These are phyloP conservation scores for Sander vitreus DNA, from an alignment of 2,113 vertebrate species.

Conservation along the genomic window DNA sequence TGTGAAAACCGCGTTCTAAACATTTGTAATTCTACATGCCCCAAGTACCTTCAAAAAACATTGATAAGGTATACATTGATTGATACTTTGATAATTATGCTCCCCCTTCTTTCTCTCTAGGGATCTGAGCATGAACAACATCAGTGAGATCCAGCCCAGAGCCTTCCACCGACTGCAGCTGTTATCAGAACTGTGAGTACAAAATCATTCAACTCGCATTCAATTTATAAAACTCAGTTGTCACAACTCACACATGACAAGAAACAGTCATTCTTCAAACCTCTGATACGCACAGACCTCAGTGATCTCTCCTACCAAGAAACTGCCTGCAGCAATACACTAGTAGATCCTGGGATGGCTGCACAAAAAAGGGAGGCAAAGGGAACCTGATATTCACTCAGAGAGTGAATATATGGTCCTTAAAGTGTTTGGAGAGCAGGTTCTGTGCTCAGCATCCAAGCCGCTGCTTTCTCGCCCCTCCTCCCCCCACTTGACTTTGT, in stretches of 20 bases:
- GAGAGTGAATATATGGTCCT: conserved; percentile 69
- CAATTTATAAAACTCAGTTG: conserved; percentile 41
- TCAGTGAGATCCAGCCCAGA: conserved; percentile 89
- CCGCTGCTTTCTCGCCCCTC: conserved; percentile 42
- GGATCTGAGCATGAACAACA: conserved; percentile 98
- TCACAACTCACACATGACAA: conserved; percentile 58
- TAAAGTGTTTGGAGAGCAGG: conserved; percentile 65
- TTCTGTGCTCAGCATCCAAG: conserved; percentile 59
- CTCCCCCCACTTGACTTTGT: conserved; percentile 26
- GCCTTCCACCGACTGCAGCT: conserved; percentile 90
- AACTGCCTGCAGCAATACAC: conserved; percentile 68
- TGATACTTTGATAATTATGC: conserved; percentile 51
- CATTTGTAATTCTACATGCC: conserved; percentile 45
- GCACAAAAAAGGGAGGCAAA: conserved; percentile 44
- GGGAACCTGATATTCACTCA: conserved; percentile 70
- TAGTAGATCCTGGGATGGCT: conserved; percentile 51
- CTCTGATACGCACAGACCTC: conserved; percentile 38
- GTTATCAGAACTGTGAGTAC: conserved; percentile 95
- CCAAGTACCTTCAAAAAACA: conserved; percentile 27
- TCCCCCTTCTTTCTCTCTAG: conserved; percentile 74
- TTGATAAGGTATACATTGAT: conserved; percentile 34
- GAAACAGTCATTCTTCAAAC: conserved; percentile 45
- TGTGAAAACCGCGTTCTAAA: conserved; percentile 49
- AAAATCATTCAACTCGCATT: conserved; percentile 48
- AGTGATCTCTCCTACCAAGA: conserved; percentile 70